These are phyloP conservation scores for Andrena haemorrhoa DNA, from an alignment of 2,888 invertebrate genomes.

Conservation along the genomic window DNA sequence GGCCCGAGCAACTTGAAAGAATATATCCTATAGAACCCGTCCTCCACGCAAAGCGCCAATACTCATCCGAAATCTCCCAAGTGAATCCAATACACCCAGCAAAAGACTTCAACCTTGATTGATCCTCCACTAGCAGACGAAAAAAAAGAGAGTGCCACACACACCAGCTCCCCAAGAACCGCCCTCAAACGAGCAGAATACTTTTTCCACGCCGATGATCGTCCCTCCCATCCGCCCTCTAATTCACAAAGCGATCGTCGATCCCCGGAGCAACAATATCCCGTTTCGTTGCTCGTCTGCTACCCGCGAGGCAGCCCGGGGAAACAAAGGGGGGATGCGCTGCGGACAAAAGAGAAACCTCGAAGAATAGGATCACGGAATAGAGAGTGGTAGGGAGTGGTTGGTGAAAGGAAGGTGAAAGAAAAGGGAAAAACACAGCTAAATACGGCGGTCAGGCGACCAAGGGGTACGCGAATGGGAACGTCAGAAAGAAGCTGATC, in stretches of 20 bases:
- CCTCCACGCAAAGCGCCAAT: too few species aligned
- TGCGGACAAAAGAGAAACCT: constrained; percentile 16
- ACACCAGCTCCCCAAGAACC: neutral
- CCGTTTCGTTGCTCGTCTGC: constrained; percentile 20
- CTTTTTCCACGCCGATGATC: constrained; percentile 1
- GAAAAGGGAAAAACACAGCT: neutral
- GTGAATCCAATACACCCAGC: too few species aligned
- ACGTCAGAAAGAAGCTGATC: constrained; percentile 28
- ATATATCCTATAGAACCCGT: too few species aligned
- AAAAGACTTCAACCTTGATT: too few species aligned
- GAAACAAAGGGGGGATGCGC: constrained; percentile 29
- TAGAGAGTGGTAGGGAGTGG: neutral
- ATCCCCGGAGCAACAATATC: constrained; percentile 25
- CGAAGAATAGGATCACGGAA: neutral
- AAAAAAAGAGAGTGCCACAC: neutral
- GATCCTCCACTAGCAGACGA: neutral
- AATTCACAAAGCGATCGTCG: constrained; percentile 30
- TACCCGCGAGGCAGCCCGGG: constrained; percentile 8
- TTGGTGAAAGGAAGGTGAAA: too few species aligned
- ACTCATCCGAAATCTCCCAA: too few species aligned
- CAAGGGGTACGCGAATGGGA: constrained; percentile 10
- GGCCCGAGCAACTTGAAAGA: too few species aligned
- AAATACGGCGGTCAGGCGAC: constrained; percentile 17
- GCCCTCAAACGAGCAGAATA: neutral
- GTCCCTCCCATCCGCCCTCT: neutral